These are phyloP conservation scores for Dromaius novaehollandiae DNA, from an alignment of 2,113 vertebrate genomes.

Conservation along the genomic window DNA sequence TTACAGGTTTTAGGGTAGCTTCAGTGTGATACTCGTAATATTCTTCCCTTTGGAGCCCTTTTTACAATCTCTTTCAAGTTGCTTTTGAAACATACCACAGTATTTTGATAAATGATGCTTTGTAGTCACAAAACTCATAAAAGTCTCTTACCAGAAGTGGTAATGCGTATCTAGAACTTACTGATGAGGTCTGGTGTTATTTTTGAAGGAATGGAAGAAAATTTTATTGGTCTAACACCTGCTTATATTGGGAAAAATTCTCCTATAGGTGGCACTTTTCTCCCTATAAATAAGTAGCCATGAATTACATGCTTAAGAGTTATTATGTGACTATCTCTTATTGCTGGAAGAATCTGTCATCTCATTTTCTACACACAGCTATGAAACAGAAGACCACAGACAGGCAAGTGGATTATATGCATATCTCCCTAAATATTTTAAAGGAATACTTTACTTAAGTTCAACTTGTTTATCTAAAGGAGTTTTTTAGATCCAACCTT, in stretches of 20 bases:
- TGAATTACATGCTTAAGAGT: background rate
- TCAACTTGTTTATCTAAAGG: conserved; percentile 50
- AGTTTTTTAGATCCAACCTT: conserved; percentile 10
- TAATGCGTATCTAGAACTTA: background rate
- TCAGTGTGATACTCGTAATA: background rate
- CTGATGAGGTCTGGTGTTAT: background rate
- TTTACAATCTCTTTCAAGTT: background rate
- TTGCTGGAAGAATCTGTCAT: background rate
- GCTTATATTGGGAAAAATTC: background rate
- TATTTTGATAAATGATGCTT: background rate
- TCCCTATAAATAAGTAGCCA: background rate
- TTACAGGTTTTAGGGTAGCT: background rate
- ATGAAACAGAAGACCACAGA: conserved; percentile 12
- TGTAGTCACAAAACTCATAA: background rate
- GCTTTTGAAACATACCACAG: background rate
- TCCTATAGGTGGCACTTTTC: conserved; percentile 10
- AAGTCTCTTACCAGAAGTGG: background rate
- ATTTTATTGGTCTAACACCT: background rate
- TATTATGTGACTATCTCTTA: background rate
- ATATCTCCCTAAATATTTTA: conserved; percentile 29
- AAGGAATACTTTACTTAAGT: conserved; percentile 13
- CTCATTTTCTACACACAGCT: background rate
- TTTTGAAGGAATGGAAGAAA: background rate
- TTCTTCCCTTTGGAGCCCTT: background rate
- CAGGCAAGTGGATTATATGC: conserved; percentile 13